phyloP scores from a whole-genome alignment of 2,113 vertebrate species.

The Hyperopisus bebe region DNA sequence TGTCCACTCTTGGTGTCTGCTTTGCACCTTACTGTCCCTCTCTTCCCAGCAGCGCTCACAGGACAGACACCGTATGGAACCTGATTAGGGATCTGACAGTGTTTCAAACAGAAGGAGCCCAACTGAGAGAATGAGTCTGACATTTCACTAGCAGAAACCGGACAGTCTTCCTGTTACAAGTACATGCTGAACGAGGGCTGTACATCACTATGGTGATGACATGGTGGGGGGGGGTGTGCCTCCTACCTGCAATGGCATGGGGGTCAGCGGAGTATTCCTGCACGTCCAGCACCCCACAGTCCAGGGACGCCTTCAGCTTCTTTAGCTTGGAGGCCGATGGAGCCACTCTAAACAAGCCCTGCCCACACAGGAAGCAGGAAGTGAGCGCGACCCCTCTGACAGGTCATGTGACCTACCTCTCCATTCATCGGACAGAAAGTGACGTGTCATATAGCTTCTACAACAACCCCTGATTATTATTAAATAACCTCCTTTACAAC shows the following conservation, averaged over 20 bases:
- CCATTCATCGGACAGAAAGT: neutral
- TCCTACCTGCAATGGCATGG: slow-evolving; percentile 89
- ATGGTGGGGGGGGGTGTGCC: neutral
- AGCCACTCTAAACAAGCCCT: slow-evolving; percentile 95
- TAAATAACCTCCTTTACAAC: neutral
- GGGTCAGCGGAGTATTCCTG: slow-evolving; percentile 94
- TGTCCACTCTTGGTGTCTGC: neutral
- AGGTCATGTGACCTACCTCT: neutral
- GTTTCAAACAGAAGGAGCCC: neutral
- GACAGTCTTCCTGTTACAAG: neutral
- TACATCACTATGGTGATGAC: neutral
- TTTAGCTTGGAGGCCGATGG: slow-evolving; percentile 95
- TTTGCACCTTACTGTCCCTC: neutral
- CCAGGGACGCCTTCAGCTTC: slow-evolving; percentile 94
- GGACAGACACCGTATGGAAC: neutral
- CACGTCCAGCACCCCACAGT: slow-evolving; percentile 92
- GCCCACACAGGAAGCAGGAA: slow-evolving; percentile 24
- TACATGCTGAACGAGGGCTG: neutral
- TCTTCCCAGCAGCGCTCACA: neutral
- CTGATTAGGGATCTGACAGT: neutral
- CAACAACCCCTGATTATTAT: neutral
- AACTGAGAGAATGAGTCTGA: neutral
- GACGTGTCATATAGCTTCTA: neutral
- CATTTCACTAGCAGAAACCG: neutral
- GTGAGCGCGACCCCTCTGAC: neutral